phyloP scores from a whole-genome alignment of 2,797 vertebrate species.

The Semaprochilodus insignis region DNA sequence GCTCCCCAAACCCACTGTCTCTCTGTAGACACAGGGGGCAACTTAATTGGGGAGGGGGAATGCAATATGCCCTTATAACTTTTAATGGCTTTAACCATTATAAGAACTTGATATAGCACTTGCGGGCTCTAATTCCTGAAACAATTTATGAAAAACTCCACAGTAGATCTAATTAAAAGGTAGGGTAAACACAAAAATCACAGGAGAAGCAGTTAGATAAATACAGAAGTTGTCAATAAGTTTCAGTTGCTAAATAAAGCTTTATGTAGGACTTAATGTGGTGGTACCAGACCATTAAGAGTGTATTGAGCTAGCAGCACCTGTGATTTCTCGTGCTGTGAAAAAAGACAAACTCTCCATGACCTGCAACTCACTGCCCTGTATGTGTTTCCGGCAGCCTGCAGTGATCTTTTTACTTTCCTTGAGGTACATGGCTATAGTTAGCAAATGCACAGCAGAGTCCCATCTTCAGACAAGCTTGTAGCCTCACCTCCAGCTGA shows the following conservation, averaged over 20 bases:
- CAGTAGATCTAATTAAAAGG: slow-evolving; percentile 44
- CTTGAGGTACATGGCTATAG: slow-evolving; percentile 10
- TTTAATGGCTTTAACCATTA: slow-evolving; percentile 45
- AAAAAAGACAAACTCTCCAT: slow-evolving; percentile 38
- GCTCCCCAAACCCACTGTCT: slow-evolving; percentile 40
- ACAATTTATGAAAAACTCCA: slow-evolving; percentile 30
- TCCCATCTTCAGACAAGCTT: slow-evolving; percentile 36
- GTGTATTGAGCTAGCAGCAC: slow-evolving; percentile 29
- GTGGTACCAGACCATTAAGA: background rate
- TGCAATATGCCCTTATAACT: slow-evolving; percentile 50
- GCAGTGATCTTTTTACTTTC: slow-evolving; percentile 31
- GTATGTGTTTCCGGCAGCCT: slow-evolving; percentile 29
- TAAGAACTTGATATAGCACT: slow-evolving; percentile 40
- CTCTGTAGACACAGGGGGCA: slow-evolving; percentile 44
- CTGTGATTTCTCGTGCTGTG: slow-evolving; percentile 49
- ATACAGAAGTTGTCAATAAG: background rate
- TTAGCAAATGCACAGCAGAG: slow-evolving; percentile 30
- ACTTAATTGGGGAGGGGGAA: slow-evolving; percentile 44
- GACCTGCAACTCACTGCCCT: slow-evolving; percentile 40
- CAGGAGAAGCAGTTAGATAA: background rate
- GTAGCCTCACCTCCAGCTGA: slow-evolving; percentile 33
- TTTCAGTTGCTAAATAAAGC: background rate
- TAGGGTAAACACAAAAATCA: slow-evolving; percentile 10
- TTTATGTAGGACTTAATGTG: background rate
- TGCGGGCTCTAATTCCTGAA: slow-evolving; percentile 42